phyloP scores from a whole-genome alignment of 2,113 vertebrate genomes.

The Cololabis saira region DNA sequence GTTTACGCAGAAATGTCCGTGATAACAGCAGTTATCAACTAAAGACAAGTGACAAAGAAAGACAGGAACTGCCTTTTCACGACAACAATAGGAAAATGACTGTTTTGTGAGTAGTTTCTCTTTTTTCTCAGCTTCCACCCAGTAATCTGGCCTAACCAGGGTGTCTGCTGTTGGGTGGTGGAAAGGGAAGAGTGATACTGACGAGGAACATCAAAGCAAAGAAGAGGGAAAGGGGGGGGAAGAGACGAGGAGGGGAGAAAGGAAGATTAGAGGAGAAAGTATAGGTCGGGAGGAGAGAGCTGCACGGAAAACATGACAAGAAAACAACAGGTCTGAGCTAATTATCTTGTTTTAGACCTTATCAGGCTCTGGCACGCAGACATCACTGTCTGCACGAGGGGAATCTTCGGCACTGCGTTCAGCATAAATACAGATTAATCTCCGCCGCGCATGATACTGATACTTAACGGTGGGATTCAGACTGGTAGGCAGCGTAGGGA shows the following conservation, averaged over 20 bases:
- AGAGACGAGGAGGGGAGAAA: constrained; percentile 14
- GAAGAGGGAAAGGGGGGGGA: constrained; percentile 4
- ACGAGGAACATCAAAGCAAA: constrained; percentile 68
- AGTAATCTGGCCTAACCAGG: constrained; percentile 60
- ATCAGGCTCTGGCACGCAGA: constrained; percentile 34
- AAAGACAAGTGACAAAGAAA: neutral
- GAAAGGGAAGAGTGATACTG: constrained; percentile 57
- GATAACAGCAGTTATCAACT: neutral
- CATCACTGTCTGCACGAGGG: constrained; percentile 12
- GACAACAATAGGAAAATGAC: constrained; percentile 37
- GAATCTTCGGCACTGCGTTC: constrained; percentile 18
- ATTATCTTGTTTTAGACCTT: constrained; percentile 49
- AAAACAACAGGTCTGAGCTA: constrained; percentile 51
- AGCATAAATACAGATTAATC: constrained; percentile 37
- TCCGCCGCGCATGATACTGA: constrained; percentile 40
- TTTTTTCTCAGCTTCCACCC: constrained; percentile 32
- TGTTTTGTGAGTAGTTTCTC: constrained; percentile 44
- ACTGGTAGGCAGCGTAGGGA: constrained; percentile 22
- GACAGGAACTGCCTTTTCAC: neutral
- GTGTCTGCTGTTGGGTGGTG: constrained; percentile 38
- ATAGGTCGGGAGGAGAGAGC: constrained; percentile 41
- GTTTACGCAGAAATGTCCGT: constrained; percentile 6
- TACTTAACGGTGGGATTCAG: constrained; percentile 29
- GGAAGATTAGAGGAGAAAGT: constrained; percentile 59
- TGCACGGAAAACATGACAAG: constrained; percentile 29